Evolutionary conservation across 2,113 vertebrate genomes (phyloP), one percentile per base, ranked within the genome.

Genomic region (Empidonax traillii): DNA sequence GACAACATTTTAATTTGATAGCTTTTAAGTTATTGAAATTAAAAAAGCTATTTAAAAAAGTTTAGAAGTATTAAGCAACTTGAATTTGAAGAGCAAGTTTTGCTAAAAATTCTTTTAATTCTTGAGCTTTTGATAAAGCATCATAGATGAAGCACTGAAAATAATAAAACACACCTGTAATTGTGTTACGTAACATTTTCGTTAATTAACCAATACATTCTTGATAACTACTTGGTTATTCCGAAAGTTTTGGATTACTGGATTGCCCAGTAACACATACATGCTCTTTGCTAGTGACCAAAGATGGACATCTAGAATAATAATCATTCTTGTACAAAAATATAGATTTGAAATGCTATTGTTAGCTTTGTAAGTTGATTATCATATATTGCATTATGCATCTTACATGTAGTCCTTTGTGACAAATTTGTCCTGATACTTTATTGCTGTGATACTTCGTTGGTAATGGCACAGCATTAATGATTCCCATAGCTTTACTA

Each of bases 401-500:
- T 85, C 65, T 84, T 85, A 30, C 12, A 33, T 44, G 27, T 21
- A 46, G 35, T 85, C 69, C 78, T 93, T 93, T 85, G 85, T 37
- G n/a, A 56, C 79, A 86, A 62, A 88, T 91, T 47, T 76, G 30
- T 95, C 92, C 37, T 28, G 63, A 71, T 94, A 35, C 13, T 90
- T 94, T 71, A 46, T 82, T 89, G 78, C 85, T 81, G 8, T 80
- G 39, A 88, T 73, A 41, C 75, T 76, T 92, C 49, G 6, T 84
- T 83, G 88, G 66, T 93, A 91, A 93, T 56, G 89, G 41, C 82
- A 81, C 20, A 71, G 63, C 59, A 39, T 82, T 89, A 81, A 80
- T 88, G 85, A 61, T 88, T 96, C 85, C 89, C 68, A 61, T 43
- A 62, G 91, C 93, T 93, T 97, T 93, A 93, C 89, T 94, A 93